Conservation (phyloP, 2,888 invertebrate genomes). For the Oligia fasciuncula region DNA sequence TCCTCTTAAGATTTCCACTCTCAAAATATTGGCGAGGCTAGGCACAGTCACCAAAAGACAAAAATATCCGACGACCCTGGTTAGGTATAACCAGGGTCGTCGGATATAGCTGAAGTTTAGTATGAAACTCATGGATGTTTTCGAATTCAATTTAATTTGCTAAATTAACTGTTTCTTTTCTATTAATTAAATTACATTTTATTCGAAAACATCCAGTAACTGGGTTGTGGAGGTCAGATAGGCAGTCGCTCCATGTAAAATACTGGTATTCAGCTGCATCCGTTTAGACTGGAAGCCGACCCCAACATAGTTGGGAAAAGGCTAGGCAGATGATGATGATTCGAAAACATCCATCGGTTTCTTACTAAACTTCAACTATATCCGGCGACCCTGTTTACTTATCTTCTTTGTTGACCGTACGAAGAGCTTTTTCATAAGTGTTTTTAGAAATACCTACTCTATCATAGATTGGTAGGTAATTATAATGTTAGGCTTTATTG, state of each 20-base stretch:
- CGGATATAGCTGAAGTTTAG: neutral
- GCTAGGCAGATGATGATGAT: too few relatives aligned
- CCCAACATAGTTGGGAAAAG: too few relatives aligned
- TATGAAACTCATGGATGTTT: neutral
- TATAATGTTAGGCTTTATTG: neutral
- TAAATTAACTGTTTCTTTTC: neutral
- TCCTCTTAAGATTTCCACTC: neutral
- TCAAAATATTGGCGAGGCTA: neutral
- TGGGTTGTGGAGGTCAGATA: too few relatives aligned
- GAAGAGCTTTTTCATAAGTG: neutral
- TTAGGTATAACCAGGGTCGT: neutral
- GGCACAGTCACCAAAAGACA: neutral
- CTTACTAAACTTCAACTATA: too few relatives aligned
- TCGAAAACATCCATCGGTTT: too few relatives aligned
- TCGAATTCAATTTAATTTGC: neutral
- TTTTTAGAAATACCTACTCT: neutral
- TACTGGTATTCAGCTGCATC: too few relatives aligned
- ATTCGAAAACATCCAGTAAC: too few relatives aligned
- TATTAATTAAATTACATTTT: too few relatives aligned
- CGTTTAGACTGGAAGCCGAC: too few relatives aligned
- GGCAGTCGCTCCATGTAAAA: too few relatives aligned
- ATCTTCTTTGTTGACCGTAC: neutral
- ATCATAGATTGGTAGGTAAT: neutral
- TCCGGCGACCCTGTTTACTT: neutral
- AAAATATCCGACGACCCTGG: neutral